Conservation (phyloP, 2,113 vertebrate genomes). For the Okapia johnstoni region DNA sequence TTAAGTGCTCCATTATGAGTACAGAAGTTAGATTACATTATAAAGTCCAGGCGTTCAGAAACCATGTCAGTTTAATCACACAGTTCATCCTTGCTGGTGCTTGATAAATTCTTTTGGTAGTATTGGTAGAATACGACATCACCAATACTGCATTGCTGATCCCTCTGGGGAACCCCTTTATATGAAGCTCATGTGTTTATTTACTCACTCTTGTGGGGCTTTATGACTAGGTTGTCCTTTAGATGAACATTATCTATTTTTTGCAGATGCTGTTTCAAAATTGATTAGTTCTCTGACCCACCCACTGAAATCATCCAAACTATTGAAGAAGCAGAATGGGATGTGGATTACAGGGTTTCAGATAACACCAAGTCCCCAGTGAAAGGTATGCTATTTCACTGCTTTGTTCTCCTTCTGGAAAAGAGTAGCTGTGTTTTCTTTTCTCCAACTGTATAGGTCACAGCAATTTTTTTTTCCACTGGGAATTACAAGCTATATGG, state of each 20-base stretch:
- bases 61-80: conserved; percentile 29
- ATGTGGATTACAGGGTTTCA: conserved; percentile 81
- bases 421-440: conserved; percentile 70
- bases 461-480: conserved; percentile 65
- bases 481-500: conserved; percentile 70
- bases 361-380: conserved; percentile 73
- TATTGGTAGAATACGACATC: background rate
- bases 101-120: conserved; percentile 10
- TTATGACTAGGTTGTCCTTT: conserved; percentile 66
- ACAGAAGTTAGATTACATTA: background rate
- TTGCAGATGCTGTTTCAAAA: conserved; percentile 76
- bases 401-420: conserved; percentile 79
- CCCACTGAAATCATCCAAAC: conserved; percentile 74
- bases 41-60: background rate
- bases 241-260: conserved; percentile 75
- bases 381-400: conserved; percentile 80
- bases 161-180: background rate
- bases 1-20: background rate
- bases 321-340: conserved; percentile 77
- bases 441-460: conserved; percentile 74
- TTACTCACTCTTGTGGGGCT: conserved; percentile 63
- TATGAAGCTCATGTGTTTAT: conserved; percentile 35
- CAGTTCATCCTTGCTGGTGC: background rate
- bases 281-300: conserved; percentile 63
- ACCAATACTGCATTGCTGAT: background rate